phyloP scores from a whole-genome alignment of 1,140 invertebrate species.

The Aphaenogaster rudis region DNA sequence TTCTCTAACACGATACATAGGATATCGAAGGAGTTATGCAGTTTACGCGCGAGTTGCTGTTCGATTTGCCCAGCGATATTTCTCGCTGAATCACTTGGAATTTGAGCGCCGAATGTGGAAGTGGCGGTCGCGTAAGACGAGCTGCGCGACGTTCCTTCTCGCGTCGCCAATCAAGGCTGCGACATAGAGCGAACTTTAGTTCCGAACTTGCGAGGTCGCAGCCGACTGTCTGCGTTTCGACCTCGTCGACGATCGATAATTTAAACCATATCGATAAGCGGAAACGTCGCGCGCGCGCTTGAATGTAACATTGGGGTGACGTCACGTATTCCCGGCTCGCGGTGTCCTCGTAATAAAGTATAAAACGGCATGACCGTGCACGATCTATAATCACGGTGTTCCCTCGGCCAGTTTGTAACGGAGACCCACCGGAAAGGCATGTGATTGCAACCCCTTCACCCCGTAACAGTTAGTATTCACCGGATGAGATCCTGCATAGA shows the following conservation, averaged over 20 bases:
- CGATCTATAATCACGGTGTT: slow-evolving; percentile 39
- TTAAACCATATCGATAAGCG: slow-evolving; percentile 62
- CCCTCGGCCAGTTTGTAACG: slow-evolving; percentile 9
- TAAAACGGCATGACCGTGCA: slow-evolving; percentile 23
- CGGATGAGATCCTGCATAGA: background rate
- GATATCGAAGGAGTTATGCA: too few relatives aligned
- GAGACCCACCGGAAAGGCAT: background rate
- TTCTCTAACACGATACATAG: too few relatives aligned
- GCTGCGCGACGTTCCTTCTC: slow-evolving; percentile 1
- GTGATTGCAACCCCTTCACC: background rate
- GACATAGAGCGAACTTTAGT: slow-evolving; percentile 48
- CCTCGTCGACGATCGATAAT: slow-evolving; percentile 63
- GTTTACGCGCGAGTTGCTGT: too few relatives aligned
- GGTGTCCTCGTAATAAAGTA: background rate
- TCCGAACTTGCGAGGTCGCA: slow-evolving; percentile 51
- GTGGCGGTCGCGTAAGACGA: background rate
- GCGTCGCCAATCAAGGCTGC: background rate
- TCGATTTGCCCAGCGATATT: background rate
- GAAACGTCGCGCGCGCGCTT: slow-evolving; percentile 26
- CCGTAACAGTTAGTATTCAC: background rate
- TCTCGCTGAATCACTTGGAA: background rate
- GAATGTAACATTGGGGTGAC: background rate
- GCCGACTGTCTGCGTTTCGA: slow-evolving; percentile 43
- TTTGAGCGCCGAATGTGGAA: background rate
- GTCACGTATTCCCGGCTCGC: slow-evolving; percentile 1